Base-by-base conservation (phyloP, 2,797 vertebrate genomes). In the Acanthurus tractus region DNA sequence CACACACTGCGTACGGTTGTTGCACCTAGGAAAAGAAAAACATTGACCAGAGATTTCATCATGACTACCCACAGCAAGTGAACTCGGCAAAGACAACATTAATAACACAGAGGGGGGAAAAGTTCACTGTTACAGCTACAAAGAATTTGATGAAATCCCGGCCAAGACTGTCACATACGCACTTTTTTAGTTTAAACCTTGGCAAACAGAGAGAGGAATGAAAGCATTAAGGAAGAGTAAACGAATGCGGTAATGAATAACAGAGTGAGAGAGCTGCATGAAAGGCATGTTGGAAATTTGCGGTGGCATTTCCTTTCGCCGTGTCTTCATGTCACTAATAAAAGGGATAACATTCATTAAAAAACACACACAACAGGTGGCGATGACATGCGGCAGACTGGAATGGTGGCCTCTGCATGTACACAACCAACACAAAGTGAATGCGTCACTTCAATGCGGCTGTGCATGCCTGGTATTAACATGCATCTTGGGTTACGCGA, bases 1-100 rank as follows among this genome's bases (percentile, higher is more conserved):
- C 93, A 99, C 96, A 94, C 98, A 99, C 90, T 99, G 98, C 76
- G 98, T 99, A 95, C 98, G 96, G 94, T 99, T 99, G 96, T 99
- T 99, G 96, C 98, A 99, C 95, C 98, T 99, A 95, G 70, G 86
- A 88, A 82, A 88, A 69, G 87, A 84, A 91, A 83, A 93, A 92
- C 87, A 88, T 88, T 86, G 92, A 93, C 87, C 93, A 89, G 79
- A 89, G 91, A 88, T 59, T 92, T 90, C 90, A 93, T 91, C 90
- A 92, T 89, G 89, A 93, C 89, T 90, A 57, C 85, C 82, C 83
- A 85, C 54, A 88, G 78, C 59, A 86, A 83, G 80, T 77, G 70
- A 7, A 87, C 80, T 84, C 78, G 36, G 72, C 73, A 90, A 80
- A 89, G 85, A 87, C 70, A 90, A 86, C 88, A 85, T 89, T 86